Base-by-base conservation (phyloP, 2,888 invertebrate genomes). In the Tachina fera region DNA sequence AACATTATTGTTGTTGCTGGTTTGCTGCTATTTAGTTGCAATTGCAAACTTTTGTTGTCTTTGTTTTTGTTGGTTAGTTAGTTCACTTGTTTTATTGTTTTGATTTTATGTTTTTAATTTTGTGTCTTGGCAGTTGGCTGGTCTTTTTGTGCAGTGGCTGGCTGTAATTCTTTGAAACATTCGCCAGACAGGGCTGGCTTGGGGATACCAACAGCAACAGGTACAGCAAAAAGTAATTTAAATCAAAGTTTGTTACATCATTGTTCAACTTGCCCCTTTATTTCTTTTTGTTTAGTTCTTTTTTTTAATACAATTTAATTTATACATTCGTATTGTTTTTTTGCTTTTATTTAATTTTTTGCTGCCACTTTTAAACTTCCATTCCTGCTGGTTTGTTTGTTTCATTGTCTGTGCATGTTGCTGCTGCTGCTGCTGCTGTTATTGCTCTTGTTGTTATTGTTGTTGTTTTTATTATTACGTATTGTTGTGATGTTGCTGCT, bases 241-340 rank as follows among this genome's bases (percentile, higher is more conserved):
- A 88, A 88, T 88, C 88, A 88, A 89, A 89, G 88, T 88, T 31
- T 90, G 89, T 89, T 90, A 90, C 89, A 90, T 89, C 89, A 89
- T 89, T 89, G 87, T 87, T 87, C 51, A 82, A 61, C 72, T 83
- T 84, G 75, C 82, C 31, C 31, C 77, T 83, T 72, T 83, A 83
- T 88, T 88, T 75, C 45, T 22, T 39, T 65, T 60, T 43, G 5
- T 76, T 53, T 22, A 58, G 39, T 71, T 31, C 31, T 31, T 65
- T 68, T n/a, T 45, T 75, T 61, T 31, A 31, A 39, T 51, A 53
- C 41, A 63, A 63, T 63, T 56, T 53, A 22, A 70, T 61, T 31
- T 31, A n/a, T 43, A n/a, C 16, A 41, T 41, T 39, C 41, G 22
- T 56, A 22, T 41, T 60, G 14, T 43, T 53, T 81, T 60, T 49